Base-by-base conservation (phyloP, 2,797 vertebrate genomes). In the Sebastiscus albofasciatus region DNA sequence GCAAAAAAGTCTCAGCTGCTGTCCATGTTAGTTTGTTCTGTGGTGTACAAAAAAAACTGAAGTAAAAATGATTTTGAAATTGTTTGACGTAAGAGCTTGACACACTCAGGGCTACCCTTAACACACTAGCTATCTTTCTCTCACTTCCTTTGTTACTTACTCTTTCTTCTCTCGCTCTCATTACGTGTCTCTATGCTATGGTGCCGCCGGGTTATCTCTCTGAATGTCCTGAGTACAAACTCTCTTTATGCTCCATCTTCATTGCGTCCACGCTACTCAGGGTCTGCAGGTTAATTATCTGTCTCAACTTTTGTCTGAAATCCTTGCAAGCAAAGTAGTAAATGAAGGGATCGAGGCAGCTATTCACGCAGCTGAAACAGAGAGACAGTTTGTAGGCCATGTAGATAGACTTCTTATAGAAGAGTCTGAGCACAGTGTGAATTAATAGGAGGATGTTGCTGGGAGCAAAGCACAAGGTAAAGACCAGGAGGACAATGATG, bases 291-390 rank as follows among this genome's bases (percentile, higher is more conserved):
- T 88, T 73, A 46, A 98, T 78, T 29, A 96, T 85, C 26, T 90
- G 85, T 67, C 95, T 96, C 34, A 97, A 89, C 71, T 97, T 97
- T 31, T 94, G 94, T 77, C 97, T 95, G 80, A 99, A 99, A 62
- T 99, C 98, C 71, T 94, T 97, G 0, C 94, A 99, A 10, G 97
- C 98, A 82, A 99, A 98, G 87, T 99, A 99, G 80, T 99, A 99
- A 83, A 99, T 97, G 86, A 99, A 98, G 1, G 98, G 98, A 73
- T 99, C 98, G 2, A 99, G 84, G 87, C 98, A 99, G 87, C 97
- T 98, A 75, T 98, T 99, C 52, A 99, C 42, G 86, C 98, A 98
- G 85, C 97, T 98, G 39, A 99, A 93, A 42, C 96, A 97, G 4
- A 99, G 95, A 0, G 96, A 94, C 29, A 99, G 89, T 82, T 99